Conservation (phyloP, 2,888 invertebrate genomes). For the Dynastes hyllus region DNA sequence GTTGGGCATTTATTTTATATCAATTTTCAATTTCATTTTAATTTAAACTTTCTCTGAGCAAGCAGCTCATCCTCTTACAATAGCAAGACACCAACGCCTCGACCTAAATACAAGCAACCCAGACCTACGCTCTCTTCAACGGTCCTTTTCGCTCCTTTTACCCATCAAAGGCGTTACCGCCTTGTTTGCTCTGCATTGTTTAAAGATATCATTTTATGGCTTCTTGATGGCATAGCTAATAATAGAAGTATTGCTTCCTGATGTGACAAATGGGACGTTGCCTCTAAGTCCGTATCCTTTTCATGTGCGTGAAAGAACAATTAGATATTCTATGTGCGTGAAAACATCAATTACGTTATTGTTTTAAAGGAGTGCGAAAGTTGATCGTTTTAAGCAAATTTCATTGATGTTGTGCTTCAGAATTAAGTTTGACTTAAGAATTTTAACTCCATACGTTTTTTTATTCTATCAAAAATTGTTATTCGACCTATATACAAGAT, state of each 20-base stretch:
- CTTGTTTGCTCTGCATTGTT: slow-evolving; percentile 31
- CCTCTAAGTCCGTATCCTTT: neutral
- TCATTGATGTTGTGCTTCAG: too few species aligned
- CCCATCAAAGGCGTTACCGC: neutral
- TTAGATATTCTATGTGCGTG: slow-evolving; percentile 11
- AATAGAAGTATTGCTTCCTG: slow-evolving; percentile 26
- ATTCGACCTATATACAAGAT: too few species aligned
- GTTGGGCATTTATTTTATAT: too few species aligned
- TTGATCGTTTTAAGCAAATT: neutral
- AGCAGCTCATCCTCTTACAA: too few species aligned
- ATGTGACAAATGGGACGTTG: slow-evolving; percentile 36
- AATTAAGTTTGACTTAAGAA: too few species aligned
- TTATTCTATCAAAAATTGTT: too few species aligned
- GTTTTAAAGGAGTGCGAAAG: neutral
- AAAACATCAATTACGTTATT: slow-evolving; percentile 8
- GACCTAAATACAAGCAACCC: too few species aligned
- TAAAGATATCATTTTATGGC: slow-evolving; percentile 22
- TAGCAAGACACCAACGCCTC: too few species aligned
- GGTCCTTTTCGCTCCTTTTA: slow-evolving; percentile 4
- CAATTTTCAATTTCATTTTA: too few species aligned
- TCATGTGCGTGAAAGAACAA: slow-evolving; percentile 5
- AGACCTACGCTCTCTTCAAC: neutral
- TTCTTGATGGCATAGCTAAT: slow-evolving; percentile 27
- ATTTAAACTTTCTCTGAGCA: too few species aligned
- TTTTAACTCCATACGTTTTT: too few species aligned